These are phyloP conservation scores for Melanotaenia boesemani DNA, from an alignment of 2,797 vertebrate species.

Conservation along the genomic window DNA sequence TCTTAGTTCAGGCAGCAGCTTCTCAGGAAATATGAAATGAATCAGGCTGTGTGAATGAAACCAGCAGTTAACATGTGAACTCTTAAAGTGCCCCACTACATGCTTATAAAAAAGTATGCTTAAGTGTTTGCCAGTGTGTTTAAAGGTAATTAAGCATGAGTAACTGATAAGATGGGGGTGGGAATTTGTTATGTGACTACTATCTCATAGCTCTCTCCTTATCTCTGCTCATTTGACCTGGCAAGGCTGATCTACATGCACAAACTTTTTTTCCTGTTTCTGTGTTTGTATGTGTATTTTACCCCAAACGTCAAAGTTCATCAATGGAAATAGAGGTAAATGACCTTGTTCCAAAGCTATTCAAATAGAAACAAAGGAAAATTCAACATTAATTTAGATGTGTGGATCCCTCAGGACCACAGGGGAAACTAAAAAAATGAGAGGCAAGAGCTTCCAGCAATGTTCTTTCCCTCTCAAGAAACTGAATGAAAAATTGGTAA, in stretches of 20 bases:
- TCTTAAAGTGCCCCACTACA: background rate
- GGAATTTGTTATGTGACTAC: no score
- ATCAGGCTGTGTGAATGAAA: background rate
- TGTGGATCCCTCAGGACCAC: conserved; percentile 22
- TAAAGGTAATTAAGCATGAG: background rate
- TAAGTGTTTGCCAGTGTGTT: background rate
- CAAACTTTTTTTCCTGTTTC: no score
- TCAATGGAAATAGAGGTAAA: background rate
- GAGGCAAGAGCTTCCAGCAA: conserved; percentile 6
- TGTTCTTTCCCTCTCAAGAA: conserved; percentile 33
- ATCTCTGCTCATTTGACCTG: no score
- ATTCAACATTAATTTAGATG: conserved; percentile 14
- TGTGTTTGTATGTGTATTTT: background rate
- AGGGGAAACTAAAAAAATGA: conserved; percentile 6
- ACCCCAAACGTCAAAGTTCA: background rate
- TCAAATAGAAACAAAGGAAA: conserved; percentile 10
- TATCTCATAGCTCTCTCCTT: no score
- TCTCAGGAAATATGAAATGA: background rate
- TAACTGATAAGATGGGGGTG: no score
- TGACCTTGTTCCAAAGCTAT: background rate
- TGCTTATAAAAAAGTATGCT: background rate
- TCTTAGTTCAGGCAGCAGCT: background rate
- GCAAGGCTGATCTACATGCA: no score
- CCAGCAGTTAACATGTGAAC: background rate
- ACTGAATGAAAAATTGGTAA: conserved; percentile 23